A percentile compares a stretch with the other conserved stretches of the same genome.
phyloP scores from a whole-genome alignment of 1,140 invertebrate species.

The Drosophila saltans region DNA sequence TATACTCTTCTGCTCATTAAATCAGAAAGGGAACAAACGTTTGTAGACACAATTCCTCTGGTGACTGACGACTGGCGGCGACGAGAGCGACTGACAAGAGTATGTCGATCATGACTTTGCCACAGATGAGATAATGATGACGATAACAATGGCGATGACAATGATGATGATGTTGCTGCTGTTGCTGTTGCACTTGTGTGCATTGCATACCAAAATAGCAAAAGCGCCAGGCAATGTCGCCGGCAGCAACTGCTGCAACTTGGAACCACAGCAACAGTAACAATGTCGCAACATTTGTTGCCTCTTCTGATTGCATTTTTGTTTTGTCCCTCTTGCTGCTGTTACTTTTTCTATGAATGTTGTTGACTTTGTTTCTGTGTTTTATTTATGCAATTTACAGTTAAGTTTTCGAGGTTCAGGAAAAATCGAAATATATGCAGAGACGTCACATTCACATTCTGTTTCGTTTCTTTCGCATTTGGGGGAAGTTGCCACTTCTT shows the following conservation, averaged over 20 bases:
- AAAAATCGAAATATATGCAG: constrained; percentile 24
- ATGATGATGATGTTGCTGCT: constrained; percentile 50
- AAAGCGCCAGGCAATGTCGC: constrained; percentile 73
- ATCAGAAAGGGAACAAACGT: constrained; percentile 12
- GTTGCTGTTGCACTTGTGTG: constrained; percentile 60
- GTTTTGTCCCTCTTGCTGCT: constrained; percentile 35
- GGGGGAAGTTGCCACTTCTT: constrained; percentile 15
- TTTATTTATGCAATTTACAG: constrained; percentile 80
- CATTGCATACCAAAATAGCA: constrained; percentile 71
- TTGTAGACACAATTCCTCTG: constrained; percentile 49
- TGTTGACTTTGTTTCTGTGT: constrained; percentile 53
- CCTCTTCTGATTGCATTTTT: constrained; percentile 54
- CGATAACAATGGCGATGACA: constrained; percentile 34
- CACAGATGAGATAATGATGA: constrained; percentile 43
- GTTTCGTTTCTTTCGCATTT: constrained; percentile 2
- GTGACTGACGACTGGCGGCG: constrained; percentile 34
- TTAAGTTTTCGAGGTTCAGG: constrained; percentile 37
- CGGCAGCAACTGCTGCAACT: constrained; percentile 40
- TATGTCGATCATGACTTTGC: constrained; percentile 59
- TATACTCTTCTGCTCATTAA: constrained; percentile 16
- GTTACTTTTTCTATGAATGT: constrained; percentile 39
- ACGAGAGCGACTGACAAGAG: constrained; percentile 65
- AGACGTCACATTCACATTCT: constrained; percentile 12
- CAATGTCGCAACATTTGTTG: constrained; percentile 56
- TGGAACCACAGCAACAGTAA: constrained; percentile 16